phyloP scores from a whole-genome alignment of 2,888 invertebrate genomes.

The Gari tellinella region DNA sequence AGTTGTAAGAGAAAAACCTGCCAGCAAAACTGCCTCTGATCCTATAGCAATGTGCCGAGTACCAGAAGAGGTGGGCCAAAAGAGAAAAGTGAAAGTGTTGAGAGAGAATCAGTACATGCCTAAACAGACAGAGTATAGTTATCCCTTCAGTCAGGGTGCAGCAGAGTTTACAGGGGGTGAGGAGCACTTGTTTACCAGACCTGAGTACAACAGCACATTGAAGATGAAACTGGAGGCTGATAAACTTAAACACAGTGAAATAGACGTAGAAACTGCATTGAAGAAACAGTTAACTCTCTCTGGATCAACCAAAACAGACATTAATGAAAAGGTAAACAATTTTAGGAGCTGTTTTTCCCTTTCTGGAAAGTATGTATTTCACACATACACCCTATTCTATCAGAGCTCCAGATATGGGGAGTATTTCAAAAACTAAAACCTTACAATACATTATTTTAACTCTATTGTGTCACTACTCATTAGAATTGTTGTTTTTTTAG shows the following conservation, averaged over 20 bases:
- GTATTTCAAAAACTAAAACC: too few relatives aligned
- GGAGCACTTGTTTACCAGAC: slow-evolving; percentile 77
- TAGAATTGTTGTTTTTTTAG: too few relatives aligned
- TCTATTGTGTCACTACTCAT: too few relatives aligned
- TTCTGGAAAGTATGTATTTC: too few relatives aligned
- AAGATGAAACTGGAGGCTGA: slow-evolving; percentile 73
- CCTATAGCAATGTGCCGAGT: slow-evolving; percentile 44
- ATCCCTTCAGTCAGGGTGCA: slow-evolving; percentile 64
- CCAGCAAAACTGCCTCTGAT: slow-evolving; percentile 5
- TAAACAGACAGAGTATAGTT: slow-evolving; percentile 63
- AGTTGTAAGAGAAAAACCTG: slow-evolving; percentile 41
- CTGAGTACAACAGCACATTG: slow-evolving; percentile 79
- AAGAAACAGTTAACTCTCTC: slow-evolving; percentile 68
- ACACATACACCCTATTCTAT: too few relatives aligned
- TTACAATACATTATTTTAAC: too few relatives aligned
- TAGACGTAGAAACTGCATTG: slow-evolving; percentile 70
- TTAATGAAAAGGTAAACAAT: slow-evolving; percentile 73
- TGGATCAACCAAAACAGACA: slow-evolving; percentile 64
- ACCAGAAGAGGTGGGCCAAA: slow-evolving; percentile 37
- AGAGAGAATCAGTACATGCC: slow-evolving; percentile 67
- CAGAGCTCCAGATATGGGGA: too few relatives aligned
- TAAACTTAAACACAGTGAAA: slow-evolving; percentile 57
- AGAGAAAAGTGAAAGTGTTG: slow-evolving; percentile 65
- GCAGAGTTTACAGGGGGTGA: slow-evolving; percentile 49
- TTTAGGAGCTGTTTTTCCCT: neutral